Conservation (phyloP, 2,797 vertebrate genomes). For the Acrossocheilus wenchowensis region DNA sequence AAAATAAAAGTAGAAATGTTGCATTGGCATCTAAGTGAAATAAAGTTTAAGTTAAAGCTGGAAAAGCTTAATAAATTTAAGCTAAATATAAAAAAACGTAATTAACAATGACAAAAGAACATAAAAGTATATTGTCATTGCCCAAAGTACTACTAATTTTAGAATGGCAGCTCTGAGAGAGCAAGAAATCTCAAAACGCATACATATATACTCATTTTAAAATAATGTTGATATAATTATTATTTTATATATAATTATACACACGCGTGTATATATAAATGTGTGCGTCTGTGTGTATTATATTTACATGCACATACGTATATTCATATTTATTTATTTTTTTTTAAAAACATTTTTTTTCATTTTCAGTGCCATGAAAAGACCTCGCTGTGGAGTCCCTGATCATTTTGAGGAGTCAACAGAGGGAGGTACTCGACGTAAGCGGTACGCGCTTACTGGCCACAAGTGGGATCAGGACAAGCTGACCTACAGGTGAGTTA, state of each 20-base stretch:
- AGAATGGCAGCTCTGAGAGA: too few relatives aligned
- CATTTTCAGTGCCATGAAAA: conserved; percentile 85
- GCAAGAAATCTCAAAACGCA: too few relatives aligned
- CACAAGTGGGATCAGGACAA: conserved; percentile 77
- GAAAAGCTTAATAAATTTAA: not conserved
- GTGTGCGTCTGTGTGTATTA: too few relatives aligned
- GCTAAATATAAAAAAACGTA: not conserved
- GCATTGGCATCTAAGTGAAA: not conserved
- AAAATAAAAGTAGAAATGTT: not conserved
- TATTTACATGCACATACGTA: too few relatives aligned
- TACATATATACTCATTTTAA: too few relatives aligned
- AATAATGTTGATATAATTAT: too few relatives aligned
- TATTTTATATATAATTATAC: too few relatives aligned
- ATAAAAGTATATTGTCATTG: too few relatives aligned
- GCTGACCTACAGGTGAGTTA: conserved; percentile 79
- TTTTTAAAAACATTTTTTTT: too few relatives aligned
- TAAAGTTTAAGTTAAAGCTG: not conserved
- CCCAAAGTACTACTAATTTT: too few relatives aligned
- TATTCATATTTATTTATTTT: not conserved
- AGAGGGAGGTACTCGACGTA: conserved; percentile 80
- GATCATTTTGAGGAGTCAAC: conserved; percentile 80
- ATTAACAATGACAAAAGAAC: not conserved
- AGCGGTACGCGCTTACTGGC: conserved; percentile 83
- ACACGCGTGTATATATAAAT: too few relatives aligned
- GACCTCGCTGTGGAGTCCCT: conserved; percentile 91